These are phyloP conservation scores for Clanis bilineata DNA, from an alignment of 2,888 invertebrate species.

Conservation along the genomic window DNA sequence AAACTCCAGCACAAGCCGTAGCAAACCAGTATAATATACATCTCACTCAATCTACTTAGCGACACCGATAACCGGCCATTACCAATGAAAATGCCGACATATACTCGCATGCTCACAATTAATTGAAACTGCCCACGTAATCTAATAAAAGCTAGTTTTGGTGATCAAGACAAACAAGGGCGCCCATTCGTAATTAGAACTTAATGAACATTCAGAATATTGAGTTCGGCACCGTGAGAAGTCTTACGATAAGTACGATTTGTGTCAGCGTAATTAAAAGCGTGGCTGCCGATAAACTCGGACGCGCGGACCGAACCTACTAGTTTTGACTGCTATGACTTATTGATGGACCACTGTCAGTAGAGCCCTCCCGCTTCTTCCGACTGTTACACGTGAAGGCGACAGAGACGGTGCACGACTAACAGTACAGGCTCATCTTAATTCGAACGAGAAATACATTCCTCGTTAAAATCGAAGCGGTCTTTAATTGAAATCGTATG, in stretches of 20 bases:
- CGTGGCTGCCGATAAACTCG: conserved; percentile 77
- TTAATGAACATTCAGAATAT: conserved; percentile 80
- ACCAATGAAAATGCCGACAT: conserved; percentile 75
- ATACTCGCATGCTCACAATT: conserved; percentile 74
- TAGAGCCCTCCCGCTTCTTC: conserved; percentile 47
- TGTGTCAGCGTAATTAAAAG: conserved; percentile 82
- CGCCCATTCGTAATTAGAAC: conserved; percentile 80
- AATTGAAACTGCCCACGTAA: conserved; percentile 81
- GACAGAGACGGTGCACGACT: conserved; percentile 32
- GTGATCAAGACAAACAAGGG: conserved; percentile 80
- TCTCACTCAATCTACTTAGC: conserved; percentile 74
- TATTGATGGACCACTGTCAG: conserved; percentile 57
- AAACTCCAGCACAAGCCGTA: conserved; percentile 54
- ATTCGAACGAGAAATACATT: conserved; percentile 61
- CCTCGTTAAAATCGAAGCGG: conserved; percentile 68
- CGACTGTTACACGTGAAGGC: conserved; percentile 28
- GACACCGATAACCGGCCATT: conserved; percentile 76
- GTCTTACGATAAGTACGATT: conserved; percentile 77
- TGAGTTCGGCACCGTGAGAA: conserved; percentile 80
- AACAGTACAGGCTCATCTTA: conserved; percentile 49
- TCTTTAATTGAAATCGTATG: conserved; percentile 81
- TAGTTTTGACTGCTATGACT: conserved; percentile 70
- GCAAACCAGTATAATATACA: conserved; percentile 63
- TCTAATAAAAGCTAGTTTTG: conserved; percentile 81
- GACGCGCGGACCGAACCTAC: conserved; percentile 67